These are phyloP conservation scores for Cisticola juncidis DNA, from an alignment of 2,113 vertebrate genomes.

Conservation along the genomic window DNA sequence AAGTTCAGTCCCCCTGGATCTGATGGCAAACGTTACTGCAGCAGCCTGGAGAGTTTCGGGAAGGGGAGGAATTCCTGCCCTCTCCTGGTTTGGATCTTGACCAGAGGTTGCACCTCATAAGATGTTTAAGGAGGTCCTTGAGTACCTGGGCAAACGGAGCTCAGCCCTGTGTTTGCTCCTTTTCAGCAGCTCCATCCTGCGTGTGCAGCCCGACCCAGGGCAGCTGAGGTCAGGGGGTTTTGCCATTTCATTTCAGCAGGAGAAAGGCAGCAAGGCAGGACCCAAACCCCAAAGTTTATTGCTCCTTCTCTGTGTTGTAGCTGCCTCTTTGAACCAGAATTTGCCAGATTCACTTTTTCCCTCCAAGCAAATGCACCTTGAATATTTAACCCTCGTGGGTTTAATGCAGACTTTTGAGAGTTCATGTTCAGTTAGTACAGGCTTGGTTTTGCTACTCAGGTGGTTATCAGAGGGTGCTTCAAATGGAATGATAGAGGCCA, in stretches of 20 bases:
- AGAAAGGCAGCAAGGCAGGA: neutral
- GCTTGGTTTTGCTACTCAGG: neutral
- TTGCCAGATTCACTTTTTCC: neutral
- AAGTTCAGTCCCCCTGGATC: neutral
- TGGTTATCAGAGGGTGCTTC: neutral
- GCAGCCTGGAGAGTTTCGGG: neutral
- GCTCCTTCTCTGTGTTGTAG: neutral
- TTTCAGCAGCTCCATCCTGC: neutral
- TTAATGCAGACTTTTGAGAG: neutral
- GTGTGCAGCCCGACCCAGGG: neutral
- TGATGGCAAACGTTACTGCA: neutral
- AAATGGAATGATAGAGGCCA: neutral
- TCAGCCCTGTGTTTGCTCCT: rapidly evolving
- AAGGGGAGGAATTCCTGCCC: neutral
- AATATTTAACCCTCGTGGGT: neutral
- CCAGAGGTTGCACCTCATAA: neutral
- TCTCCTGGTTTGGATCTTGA: neutral
- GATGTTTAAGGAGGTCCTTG: neutral
- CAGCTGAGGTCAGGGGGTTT: neutral
- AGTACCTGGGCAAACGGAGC: neutral
- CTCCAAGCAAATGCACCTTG: neutral
- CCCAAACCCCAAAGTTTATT: neutral
- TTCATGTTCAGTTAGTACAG: neutral
- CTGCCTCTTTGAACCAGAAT: neutral
- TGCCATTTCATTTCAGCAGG: neutral